Evolutionary conservation across 2,113 vertebrate species (phyloP).

Genomic region (Buteo buteo): DNA sequence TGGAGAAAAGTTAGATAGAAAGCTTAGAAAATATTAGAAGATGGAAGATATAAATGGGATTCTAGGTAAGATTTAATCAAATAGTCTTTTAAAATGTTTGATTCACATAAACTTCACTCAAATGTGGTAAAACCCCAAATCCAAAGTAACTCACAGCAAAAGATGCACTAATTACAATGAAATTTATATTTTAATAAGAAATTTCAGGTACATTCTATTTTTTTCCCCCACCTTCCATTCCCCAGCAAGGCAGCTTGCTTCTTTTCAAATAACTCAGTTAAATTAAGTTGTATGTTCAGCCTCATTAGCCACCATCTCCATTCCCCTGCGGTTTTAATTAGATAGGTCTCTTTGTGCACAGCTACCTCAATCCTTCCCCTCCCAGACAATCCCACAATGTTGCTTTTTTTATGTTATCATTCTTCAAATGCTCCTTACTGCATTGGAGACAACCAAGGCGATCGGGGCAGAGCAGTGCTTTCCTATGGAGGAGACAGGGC

Average conservation of each 20-base stretch:
- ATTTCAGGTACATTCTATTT: neutral
- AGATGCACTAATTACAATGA: neutral
- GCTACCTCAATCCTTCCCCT: neutral
- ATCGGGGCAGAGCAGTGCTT: neutral
- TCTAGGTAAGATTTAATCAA: neutral
- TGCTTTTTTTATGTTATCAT: neutral
- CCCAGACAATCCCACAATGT: neutral
- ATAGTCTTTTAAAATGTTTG: neutral
- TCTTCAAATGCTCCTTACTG: neutral
- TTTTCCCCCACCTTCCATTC: neutral
- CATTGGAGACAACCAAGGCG: neutral
- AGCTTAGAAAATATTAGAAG: neutral
- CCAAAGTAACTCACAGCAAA: neutral
- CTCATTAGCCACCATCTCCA: conserved; percentile 33
- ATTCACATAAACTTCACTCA: neutral
- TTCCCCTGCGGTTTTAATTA: neutral
- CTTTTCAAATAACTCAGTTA: conserved; percentile 5
- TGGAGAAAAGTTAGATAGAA: neutral
- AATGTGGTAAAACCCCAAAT: neutral
- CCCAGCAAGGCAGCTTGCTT: neutral
- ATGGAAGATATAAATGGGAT: neutral
- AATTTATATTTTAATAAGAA: neutral
- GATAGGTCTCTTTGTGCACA: neutral
- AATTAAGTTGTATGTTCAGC: conserved; percentile 24
- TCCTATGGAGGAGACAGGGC: neutral